Evolutionary conservation across 2,113 vertebrate species (phyloP), one percentile per base, ranked within the genome.

Genomic region (Labrus mixtus): DNA sequence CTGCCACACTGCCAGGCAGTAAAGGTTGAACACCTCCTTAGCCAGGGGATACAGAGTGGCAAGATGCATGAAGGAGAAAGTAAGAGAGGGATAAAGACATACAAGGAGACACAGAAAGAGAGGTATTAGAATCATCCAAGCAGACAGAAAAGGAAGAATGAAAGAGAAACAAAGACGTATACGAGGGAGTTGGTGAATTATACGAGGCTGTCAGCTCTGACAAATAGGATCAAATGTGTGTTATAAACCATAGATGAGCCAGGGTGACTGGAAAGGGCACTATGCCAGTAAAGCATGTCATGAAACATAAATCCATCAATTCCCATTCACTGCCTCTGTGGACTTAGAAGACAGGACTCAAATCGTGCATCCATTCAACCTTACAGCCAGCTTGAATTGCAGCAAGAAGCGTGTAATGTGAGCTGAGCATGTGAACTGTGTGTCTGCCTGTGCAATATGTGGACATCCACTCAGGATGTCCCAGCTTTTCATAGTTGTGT

Each of bases 21-120:
- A 95, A 4, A 96, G 91, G 0, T 92, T 96, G 81, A 95, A 94
- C 37, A 96, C 95, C 84, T 95, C 95, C 93, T 95, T 94, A 48
- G 15, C 15, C 94, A 79, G 94, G 73, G 58, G 62, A 55, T 56
- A 50, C 60, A 16, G 48, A 73, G 71, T 0, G 29, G 45, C 73
- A 22, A 79, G 59, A 70, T 62, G 41, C 45, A 53, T 9, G 43
- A 59, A 45, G 41, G 51, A 50, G 50, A 39, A 45, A 39, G 37
- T 25, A 19, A 74, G 65, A 73, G 36, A 71, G 4, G 48, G 39
- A 55, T 66, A 70, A 20, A 63, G 63, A 68, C 58, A 29, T 10
- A 6, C 33, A 57, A 46, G 37, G 56, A 36, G 61, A 50, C 15
- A 48, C 50, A 54, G 3, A 7, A 8, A 36, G 9, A 51, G 62